Base-by-base conservation (phyloP, 2,888 invertebrate genomes). In the Hydraecia micacea region DNA sequence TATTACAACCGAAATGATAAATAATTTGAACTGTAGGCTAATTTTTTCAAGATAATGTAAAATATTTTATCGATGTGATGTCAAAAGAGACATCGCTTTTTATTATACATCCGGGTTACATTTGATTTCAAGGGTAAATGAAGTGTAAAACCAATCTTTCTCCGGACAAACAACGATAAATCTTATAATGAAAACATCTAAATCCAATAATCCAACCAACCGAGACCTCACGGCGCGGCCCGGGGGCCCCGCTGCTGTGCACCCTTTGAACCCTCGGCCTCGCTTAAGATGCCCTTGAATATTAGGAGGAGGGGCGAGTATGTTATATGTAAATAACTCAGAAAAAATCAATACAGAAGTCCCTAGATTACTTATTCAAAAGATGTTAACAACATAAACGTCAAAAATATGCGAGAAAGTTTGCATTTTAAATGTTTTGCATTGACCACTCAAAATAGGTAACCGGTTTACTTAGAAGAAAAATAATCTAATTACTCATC, bases 151-250 rank as follows among this genome's bases (percentile, higher is more conserved):
- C 55, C 60, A 80, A 84, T 73, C 39, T 73, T 60, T 32, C 52
- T 52, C 49, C 62, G 39, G 65, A 69, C 71, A 79, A 86, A 84
- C 62, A 84, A 76, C 65, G 32, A 72, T 84, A 84, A 82, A 76
- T 76, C 70, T 73, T 86, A 66, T 73, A 83, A 88, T 87, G 82
- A 84, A 87, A 88, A 87, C 80, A 84, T 68, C 84, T 76, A 81
- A 87, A 87, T 87, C 85, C 82, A 87, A 87, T 87, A 85, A 88
- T 88, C 80, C 80, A 63, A 76, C 76, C 71, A 85, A 88, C 72
- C 81, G 81, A 75, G 80, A 79, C 81, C 76, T 81, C 74, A 83
- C 77, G 79, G 81, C 62, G 4, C 2, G 62, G 65, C 77, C 77
- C 71, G 32, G 52, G 66, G 73, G 71, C 84, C 77, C 77, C 65